Conservation (phyloP, 2,113 vertebrate species). For the Pelodiscus sinensis region DNA sequence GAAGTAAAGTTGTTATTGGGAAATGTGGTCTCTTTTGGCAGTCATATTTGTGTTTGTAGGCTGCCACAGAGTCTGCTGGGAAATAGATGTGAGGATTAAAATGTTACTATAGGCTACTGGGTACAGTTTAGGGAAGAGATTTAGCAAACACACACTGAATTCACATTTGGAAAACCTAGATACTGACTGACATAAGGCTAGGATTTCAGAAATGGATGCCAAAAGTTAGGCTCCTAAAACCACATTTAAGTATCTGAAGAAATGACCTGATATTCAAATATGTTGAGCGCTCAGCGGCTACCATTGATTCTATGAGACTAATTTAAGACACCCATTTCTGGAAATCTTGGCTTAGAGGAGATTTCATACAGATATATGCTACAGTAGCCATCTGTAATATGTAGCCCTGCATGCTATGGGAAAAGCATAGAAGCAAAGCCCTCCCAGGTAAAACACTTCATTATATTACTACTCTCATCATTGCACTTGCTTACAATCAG, state of each 20-base stretch:
- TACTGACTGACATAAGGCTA: background rate
- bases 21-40: background rate
- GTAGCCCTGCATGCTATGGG: background rate
- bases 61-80: background rate
- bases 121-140: background rate
- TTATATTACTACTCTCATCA: background rate
- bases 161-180: background rate
- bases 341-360: background rate
- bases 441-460: background rate
- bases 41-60: background rate
- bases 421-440: background rate
- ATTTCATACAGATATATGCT: background rate
- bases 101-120: background rate
- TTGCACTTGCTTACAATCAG: background rate
- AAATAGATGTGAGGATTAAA: background rate
- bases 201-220: background rate
- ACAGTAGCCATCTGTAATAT: background rate
- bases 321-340: background rate
- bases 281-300: background rate
- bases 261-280: background rate
- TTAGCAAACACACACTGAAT: accelerated
- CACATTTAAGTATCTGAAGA: background rate
- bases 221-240: background rate
- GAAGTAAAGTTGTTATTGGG: background rate
- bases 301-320: background rate